Evolutionary conservation across 2,113 vertebrate species (phyloP).

Genomic region (Nibea coibor): DNA sequence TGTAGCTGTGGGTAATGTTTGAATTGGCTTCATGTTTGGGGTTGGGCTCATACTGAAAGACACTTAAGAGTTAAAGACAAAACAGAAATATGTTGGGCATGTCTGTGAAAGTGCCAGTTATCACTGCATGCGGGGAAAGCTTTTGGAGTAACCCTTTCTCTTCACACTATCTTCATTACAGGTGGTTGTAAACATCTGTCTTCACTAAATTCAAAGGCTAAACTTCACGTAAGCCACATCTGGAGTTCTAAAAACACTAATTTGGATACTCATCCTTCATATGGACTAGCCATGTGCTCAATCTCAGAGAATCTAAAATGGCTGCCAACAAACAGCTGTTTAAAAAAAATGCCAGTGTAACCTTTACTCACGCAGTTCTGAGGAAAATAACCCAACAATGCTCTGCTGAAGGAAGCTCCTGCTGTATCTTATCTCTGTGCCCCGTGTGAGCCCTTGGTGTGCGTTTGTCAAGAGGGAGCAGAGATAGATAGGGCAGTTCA

Average conservation of each 20-base stretch:
- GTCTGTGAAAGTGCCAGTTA: conserved; percentile 53
- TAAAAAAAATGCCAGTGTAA: conserved; percentile 35
- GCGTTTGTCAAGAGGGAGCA: conserved; percentile 62
- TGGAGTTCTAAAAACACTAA: conserved; percentile 3
- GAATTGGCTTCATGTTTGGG: too few relatives aligned
- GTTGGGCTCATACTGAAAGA: too few relatives aligned
- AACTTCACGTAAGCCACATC: background rate
- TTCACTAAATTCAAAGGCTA: conserved; percentile 8
- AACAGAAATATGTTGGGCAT: conserved; percentile 55
- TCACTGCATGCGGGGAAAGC: background rate
- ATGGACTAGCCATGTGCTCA: conserved; percentile 2
- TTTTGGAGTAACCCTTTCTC: background rate
- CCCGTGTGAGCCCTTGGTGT: conserved; percentile 58
- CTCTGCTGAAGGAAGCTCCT: conserved; percentile 73
- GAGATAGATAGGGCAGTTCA: conserved; percentile 73
- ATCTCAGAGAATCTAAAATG: conserved; percentile 55
- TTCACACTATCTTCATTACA: conserved; percentile 8
- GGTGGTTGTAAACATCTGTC: conserved; percentile 18
- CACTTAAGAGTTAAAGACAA: conserved; percentile 3
- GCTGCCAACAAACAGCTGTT: conserved; percentile 40
- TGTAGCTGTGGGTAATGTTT: background rate
- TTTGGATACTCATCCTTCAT: conserved; percentile 10
- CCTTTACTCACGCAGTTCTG: conserved; percentile 77
- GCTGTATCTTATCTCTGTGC: conserved; percentile 75
- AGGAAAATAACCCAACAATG: conserved; percentile 75